Evolutionary conservation across 2,888 invertebrate genomes (phyloP).

Genomic region (Chrysopilus asiliformis): DNA sequence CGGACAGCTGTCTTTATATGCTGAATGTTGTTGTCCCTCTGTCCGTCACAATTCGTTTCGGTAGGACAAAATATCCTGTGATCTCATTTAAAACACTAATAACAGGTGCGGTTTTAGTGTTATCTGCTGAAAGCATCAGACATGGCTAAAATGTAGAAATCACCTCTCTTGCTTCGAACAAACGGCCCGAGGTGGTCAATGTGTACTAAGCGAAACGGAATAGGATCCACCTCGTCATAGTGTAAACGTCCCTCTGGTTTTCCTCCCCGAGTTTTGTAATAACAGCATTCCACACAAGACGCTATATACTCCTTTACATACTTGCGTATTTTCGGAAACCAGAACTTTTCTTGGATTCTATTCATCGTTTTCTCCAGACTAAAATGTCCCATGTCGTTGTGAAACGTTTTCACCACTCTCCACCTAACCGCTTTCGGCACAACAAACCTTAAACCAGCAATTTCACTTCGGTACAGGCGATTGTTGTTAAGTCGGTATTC

Average conservation of each 20-base stretch:
- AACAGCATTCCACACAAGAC: constrained; percentile 13
- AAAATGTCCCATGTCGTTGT: constrained; percentile 8
- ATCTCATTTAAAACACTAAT: constrained; percentile 13
- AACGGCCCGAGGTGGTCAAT: constrained; percentile 17
- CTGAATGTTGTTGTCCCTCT: constrained; percentile 21
- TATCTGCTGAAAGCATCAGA: constrained; percentile 1
- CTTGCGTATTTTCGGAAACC: too few species aligned
- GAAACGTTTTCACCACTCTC: constrained; percentile 2
- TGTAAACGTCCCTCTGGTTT: too few species aligned
- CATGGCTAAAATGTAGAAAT: constrained; percentile 7
- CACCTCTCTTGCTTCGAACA: constrained; percentile 10
- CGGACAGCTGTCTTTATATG: too few species aligned
- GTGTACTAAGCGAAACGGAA: constrained; percentile 16
- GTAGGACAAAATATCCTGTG: constrained; percentile 17
- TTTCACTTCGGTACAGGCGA: too few species aligned
- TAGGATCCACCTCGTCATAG: constrained; percentile 7
- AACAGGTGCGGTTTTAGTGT: constrained; percentile 15
- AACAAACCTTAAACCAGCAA: too few species aligned
- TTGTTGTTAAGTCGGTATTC: too few species aligned
- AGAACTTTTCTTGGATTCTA: too few species aligned
- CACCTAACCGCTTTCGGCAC: constrained; percentile 2
- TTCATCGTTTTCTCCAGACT: too few species aligned
- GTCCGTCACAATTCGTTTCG: constrained; percentile 18
- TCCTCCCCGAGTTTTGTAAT: too few species aligned
- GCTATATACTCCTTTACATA: constrained; percentile 15